Percentiles rank a stretch among this genome's conserved stretches.
phyloP scores from a whole-genome alignment of 2,888 invertebrate species.

The Melieria omissa region DNA sequence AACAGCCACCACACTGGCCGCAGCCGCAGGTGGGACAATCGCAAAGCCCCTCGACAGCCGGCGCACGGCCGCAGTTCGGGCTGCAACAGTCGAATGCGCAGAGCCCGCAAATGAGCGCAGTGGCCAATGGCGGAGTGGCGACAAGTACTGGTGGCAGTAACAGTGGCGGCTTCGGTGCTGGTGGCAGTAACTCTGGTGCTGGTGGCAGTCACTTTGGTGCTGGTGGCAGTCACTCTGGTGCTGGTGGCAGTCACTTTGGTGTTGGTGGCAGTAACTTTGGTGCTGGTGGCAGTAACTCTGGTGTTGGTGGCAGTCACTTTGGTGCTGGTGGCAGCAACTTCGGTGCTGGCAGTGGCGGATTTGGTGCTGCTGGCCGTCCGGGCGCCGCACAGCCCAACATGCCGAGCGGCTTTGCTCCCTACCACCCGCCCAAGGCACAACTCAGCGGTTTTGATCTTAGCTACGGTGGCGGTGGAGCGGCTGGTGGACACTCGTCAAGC shows the following conservation, averaged over 20 bases:
- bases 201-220: conserved; percentile 17
- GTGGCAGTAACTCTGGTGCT: neutral
- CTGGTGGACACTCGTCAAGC: conserved; percentile 29
- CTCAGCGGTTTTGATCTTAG: conserved; percentile 62
- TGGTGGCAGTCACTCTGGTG: neutral
- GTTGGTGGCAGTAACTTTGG: neutral
- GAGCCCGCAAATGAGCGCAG: conserved; percentile 16
- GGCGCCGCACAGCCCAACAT: conserved; percentile 47
- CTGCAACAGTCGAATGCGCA: conserved; percentile 12
- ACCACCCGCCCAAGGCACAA: conserved; percentile 57
- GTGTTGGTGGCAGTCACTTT: too few species aligned
- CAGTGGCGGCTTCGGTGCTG: neutral
- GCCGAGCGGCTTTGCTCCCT: conserved; percentile 54
- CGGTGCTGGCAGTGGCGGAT: neutral
- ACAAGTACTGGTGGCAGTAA: neutral
- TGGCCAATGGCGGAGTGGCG: neutral
- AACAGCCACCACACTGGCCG: conserved; percentile 53
- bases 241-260: neutral
- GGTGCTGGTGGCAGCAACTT: neutral
- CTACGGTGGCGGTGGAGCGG: conserved; percentile 53
- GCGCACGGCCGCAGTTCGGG: conserved; percentile 17
- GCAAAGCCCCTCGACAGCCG: neutral
- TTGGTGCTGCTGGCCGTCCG: conserved; percentile 26
- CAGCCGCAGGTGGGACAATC: conserved; percentile 2
- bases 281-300: neutral